Percentiles rank a stretch among this genome's conserved stretches.
Conservation (phyloP, 2,888 invertebrate genomes). For the Acanthopleura granulata region DNA sequence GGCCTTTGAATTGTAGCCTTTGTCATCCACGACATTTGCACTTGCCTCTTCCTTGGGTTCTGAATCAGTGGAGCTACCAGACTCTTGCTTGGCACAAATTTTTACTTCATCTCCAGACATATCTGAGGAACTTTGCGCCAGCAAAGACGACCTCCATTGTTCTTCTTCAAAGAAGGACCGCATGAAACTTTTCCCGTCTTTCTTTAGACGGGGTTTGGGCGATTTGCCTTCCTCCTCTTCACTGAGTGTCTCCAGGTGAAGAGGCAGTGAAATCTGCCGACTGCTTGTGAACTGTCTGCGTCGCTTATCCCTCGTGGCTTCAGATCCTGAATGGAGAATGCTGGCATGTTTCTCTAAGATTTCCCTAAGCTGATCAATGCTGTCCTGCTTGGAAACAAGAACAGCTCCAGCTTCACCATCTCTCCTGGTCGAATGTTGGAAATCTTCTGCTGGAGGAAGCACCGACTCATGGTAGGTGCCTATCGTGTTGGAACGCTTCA, state of each 20-base stretch:
- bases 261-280: conserved; percentile 57
- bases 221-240: conserved; percentile 52
- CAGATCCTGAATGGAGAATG: conserved; percentile 18
- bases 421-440: background rate
- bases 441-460: background rate
- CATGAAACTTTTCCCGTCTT: background rate
- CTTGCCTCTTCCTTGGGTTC: background rate
- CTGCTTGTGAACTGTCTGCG: conserved; percentile 40
- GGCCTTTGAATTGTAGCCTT: background rate
- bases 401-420: background rate
- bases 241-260: conserved; percentile 53
- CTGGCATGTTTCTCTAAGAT: conserved; percentile 24
- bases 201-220: conserved; percentile 17
- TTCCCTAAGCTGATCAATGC: conserved; percentile 21
- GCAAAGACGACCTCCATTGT: conserved; percentile 22
- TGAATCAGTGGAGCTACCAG: background rate
- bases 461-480: conserved; percentile 12
- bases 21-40: background rate
- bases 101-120: conserved; percentile 7
- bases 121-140: conserved; percentile 23
- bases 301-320: conserved; percentile 16
- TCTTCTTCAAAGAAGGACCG: conserved; percentile 32
- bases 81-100: background rate
- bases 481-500: conserved; percentile 3
- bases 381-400: conserved; percentile 18